These are phyloP conservation scores for Rhorus exstirpatorius DNA, from an alignment of 2,888 invertebrate species.

Conservation along the genomic window DNA sequence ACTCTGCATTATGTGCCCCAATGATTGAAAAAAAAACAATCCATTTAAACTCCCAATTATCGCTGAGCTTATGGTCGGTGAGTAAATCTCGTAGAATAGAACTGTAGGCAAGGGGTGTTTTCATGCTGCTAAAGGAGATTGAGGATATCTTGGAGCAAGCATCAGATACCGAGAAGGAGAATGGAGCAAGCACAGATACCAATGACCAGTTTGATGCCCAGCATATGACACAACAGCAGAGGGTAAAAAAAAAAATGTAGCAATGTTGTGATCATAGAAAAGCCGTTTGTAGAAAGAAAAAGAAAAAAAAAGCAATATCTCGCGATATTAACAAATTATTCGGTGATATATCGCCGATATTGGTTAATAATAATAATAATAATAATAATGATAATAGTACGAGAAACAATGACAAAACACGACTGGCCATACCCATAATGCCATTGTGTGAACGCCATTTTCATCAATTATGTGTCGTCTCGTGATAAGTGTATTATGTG, in stretches of 20 bases:
- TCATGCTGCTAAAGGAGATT: constrained; percentile 85
- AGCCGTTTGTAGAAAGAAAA: constrained; percentile 45
- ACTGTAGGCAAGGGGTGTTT: constrained; percentile 85
- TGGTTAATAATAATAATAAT: background rate
- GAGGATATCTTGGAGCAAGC: constrained; percentile 80
- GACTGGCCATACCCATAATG: constrained; percentile 51
- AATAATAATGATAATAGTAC: constrained; percentile 20
- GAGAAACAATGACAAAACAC: constrained; percentile 25
- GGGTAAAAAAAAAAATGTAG: constrained; percentile 81
- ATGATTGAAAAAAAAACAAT: too few species aligned
- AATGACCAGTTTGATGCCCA: constrained; percentile 80
- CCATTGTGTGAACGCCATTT: constrained; percentile 55
- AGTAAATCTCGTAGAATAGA: constrained; percentile 84
- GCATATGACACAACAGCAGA: constrained; percentile 82
- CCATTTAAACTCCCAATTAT: too few species aligned
- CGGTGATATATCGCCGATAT: background rate
- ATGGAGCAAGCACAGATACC: constrained; percentile 78
- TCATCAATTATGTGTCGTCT: constrained; percentile 60
- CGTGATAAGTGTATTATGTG: constrained; percentile 42
- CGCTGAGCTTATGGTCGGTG: constrained; percentile 75
- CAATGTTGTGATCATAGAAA: constrained; percentile 66
- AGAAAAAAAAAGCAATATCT: constrained; percentile 14
- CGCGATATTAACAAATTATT: background rate
- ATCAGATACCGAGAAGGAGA: constrained; percentile 77
- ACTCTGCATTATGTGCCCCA: too few species aligned